Percentiles rank a stretch among this genome's conserved stretches.
Evolutionary conservation across 53 echinoderm and acorn worm species (phyloP).

Genomic region (Pentamera pediparva): DNA sequence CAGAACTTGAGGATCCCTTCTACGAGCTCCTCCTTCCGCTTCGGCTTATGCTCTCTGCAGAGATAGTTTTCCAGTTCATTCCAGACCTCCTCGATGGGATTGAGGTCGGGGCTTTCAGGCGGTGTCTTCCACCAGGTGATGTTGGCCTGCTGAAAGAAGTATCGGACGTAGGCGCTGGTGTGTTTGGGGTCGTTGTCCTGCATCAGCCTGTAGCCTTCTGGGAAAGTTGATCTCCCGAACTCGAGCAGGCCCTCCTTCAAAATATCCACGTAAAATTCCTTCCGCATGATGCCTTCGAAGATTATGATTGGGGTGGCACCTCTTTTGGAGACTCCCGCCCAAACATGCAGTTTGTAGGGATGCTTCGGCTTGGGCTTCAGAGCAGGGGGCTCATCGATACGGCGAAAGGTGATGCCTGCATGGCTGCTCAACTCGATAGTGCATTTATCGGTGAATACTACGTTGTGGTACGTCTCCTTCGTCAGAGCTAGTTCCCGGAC

Average conservation of each 20-base stretch:
- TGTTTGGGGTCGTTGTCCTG: constrained; percentile 58
- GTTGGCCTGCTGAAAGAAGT: constrained; percentile 8
- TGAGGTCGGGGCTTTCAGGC: constrained; percentile 47
- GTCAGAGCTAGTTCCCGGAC: neutral
- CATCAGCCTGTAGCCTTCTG: constrained; percentile 30
- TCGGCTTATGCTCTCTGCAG: constrained; percentile 32
- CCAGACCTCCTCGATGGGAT: constrained; percentile 58
- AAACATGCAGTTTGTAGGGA: constrained; percentile 47
- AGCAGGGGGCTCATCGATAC: neutral
- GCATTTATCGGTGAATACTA: constrained; percentile 32
- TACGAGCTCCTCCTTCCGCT: constrained; percentile 36
- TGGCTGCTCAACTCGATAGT: constrained; percentile 9
- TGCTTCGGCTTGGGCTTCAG: constrained; percentile 21
- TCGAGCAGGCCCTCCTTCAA: constrained; percentile 22
- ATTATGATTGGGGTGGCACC: constrained; percentile 37
- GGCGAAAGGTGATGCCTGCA: constrained; percentile 1
- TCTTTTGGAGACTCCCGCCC: constrained; percentile 48
- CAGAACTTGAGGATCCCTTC: constrained; percentile 50
- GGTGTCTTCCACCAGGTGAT: constrained; percentile 56
- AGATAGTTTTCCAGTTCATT: constrained; percentile 36
- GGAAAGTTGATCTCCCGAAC: constrained; percentile 30
- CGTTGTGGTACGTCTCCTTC: neutral
- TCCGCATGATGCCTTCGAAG: constrained; percentile 56
- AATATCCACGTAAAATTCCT: constrained; percentile 55
- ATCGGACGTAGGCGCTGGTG: constrained; percentile 3